Evolutionary conservation across 2,888 invertebrate genomes (phyloP).

Genomic region (Lysandra coridon): DNA sequence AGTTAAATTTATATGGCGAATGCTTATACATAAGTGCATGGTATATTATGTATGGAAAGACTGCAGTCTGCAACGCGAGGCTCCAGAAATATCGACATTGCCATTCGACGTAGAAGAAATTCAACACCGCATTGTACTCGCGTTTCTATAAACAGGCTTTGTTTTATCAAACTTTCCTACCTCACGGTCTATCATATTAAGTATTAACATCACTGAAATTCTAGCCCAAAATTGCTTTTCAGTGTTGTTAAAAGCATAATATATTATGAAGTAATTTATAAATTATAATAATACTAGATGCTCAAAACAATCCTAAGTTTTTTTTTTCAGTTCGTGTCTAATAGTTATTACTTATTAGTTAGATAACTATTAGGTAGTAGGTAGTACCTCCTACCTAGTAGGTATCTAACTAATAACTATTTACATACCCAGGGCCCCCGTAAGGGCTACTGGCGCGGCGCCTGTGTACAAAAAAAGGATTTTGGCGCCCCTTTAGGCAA

Average conservation of each 20-base stretch:
- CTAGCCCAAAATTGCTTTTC: neutral
- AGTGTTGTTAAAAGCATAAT: neutral
- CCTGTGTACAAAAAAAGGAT: no score
- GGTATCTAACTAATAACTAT: no score
- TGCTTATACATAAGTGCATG: neutral
- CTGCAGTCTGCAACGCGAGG: neutral
- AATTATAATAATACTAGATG: no score
- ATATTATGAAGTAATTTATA: no score
- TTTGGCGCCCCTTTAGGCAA: no score
- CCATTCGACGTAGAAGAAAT: conserved; percentile 31
- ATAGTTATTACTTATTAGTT: no score
- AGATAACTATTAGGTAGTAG: no score
- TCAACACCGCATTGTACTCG: conserved; percentile 10
- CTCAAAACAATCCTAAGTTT: no score
- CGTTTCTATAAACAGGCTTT: conserved; percentile 39
- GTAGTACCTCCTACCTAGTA: no score
- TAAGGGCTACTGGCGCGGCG: no score
- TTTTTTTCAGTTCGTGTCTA: no score
- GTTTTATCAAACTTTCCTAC: neutral
- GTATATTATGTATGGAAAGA: conserved; percentile 9
- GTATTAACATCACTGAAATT: neutral
- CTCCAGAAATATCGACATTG: conserved; percentile 31
- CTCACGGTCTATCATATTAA: neutral
- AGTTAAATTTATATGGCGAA: neutral
- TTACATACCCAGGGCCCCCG: no score